Evolutionary conservation across 1,140 invertebrate species (phyloP), one percentile per base, ranked within the genome.

Genomic region (Drosophila nasuta): DNA sequence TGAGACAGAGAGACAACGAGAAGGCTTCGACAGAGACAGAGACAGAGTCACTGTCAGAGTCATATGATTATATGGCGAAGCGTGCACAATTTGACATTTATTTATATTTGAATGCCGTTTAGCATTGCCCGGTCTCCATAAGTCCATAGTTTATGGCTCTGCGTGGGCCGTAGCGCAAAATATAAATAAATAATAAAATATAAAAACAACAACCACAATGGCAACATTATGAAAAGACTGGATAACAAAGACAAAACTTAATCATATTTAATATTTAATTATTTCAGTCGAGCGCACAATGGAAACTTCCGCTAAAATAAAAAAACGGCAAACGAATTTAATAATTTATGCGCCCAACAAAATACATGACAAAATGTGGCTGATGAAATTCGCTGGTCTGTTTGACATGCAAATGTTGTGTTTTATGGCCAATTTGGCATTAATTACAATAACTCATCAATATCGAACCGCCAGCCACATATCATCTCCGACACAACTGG

Each of bases 191-290:
- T 35, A 69, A 6, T 7, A 48, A 30, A 46, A 57, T 7, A 48
- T 6, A 38, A 67, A 11, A 41, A 52, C 45, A 33, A 35, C 68
- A 56, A 54, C 52, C 65, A 58, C 25, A 49, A 25, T 25, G 3
- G 35, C 35, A 10, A 38, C 35, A 10, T 10, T 3, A 10, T 33
- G 7, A 51, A 45, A 33, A 54, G 25, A 58, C 1, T 57, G 49
- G 43, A 17, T 10, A 43, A 59, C 46, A 72, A 68, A 59, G 59
- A 67, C 48, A 45, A 41, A 78, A 71, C 75, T 71, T 81, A 85
- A 88, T 88, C 85, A 88, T 79, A 88, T 81, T 83, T 88, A 88
- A 88, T 89, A 89, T 89, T 88, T 88, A 88, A 88, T 88, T 89
- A 88, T 88, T 88, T 89, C 85, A 81, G 68, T 64, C 81, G 69